These are phyloP conservation scores for Chlorospingus semifuscus DNA, from an alignment of 2,797 vertebrate genomes.

Conservation along the genomic window DNA sequence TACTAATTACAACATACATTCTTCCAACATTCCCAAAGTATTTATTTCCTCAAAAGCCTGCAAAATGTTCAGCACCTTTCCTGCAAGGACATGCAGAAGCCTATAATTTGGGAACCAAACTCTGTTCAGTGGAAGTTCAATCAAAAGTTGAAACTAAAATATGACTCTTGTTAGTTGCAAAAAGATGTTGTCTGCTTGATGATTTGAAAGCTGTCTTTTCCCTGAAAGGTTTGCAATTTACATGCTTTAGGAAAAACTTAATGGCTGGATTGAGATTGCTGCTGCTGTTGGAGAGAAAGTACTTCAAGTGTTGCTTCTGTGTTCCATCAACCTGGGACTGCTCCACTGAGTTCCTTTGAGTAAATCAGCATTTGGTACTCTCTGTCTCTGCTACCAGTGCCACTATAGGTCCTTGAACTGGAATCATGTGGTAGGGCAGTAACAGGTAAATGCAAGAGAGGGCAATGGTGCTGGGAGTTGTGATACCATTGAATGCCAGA, in stretches of 20 bases:
- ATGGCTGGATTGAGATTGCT: background rate
- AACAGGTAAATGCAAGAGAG: background rate
- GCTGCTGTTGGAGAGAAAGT: background rate
- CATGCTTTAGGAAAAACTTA: background rate
- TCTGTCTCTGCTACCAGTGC: background rate
- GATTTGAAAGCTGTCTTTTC: background rate
- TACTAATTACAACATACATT: background rate
- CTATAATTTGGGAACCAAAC: background rate
- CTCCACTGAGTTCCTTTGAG: background rate
- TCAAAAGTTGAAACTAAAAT: background rate
- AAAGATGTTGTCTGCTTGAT: background rate
- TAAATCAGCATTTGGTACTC: background rate
- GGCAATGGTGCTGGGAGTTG: fast-evolving
- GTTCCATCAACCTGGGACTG: background rate
- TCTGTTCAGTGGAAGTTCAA: background rate
- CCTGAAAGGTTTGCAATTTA: background rate
- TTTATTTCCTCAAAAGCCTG: background rate
- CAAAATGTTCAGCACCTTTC: background rate
- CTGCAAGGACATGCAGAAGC: background rate
- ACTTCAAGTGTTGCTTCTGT: background rate
- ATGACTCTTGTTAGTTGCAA: background rate
- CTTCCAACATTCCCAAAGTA: background rate
- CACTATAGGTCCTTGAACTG: background rate
- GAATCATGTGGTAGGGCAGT: background rate
- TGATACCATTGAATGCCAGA: background rate